phyloP scores from a whole-genome alignment of 2,797 vertebrate species.

The Alca torda region DNA sequence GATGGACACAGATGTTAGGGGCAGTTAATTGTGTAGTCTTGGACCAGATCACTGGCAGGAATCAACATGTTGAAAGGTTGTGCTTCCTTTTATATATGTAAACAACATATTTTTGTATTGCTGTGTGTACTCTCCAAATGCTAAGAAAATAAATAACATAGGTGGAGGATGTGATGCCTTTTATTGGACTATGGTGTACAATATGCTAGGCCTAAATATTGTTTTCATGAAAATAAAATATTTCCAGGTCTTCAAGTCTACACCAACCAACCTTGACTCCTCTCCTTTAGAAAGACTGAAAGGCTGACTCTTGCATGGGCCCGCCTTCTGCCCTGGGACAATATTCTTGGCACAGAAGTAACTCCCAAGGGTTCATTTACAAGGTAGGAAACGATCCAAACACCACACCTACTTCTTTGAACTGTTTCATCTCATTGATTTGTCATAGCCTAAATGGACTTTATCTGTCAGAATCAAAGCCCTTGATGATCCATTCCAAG shows the following conservation, averaged over 20 bases:
- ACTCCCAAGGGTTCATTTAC: not conserved
- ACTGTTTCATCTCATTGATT: not conserved
- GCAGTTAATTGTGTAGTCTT: not conserved
- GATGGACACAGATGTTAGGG: not conserved
- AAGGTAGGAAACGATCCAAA: not conserved
- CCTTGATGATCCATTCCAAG: not conserved
- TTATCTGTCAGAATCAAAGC: not conserved
- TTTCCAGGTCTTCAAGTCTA: not conserved
- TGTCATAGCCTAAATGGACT: not conserved
- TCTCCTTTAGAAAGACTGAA: not conserved
- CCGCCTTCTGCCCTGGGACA: not conserved
- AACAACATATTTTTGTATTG: not conserved
- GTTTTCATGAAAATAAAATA: not conserved
- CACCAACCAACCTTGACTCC: not conserved
- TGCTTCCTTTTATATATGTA: not conserved
- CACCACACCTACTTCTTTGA: not conserved
- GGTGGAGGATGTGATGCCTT: not conserved
- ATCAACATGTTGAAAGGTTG: not conserved
- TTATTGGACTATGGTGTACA: not conserved
- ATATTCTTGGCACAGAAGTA: not conserved
- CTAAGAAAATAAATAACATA: not conserved
- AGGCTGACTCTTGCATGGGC: rapidly evolving
- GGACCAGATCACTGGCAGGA: not conserved
- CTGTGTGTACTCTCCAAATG: not conserved
- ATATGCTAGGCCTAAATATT: not conserved